Evolutionary conservation across 2,888 invertebrate genomes (phyloP).

Genomic region (Morinoia aosen): DNA sequence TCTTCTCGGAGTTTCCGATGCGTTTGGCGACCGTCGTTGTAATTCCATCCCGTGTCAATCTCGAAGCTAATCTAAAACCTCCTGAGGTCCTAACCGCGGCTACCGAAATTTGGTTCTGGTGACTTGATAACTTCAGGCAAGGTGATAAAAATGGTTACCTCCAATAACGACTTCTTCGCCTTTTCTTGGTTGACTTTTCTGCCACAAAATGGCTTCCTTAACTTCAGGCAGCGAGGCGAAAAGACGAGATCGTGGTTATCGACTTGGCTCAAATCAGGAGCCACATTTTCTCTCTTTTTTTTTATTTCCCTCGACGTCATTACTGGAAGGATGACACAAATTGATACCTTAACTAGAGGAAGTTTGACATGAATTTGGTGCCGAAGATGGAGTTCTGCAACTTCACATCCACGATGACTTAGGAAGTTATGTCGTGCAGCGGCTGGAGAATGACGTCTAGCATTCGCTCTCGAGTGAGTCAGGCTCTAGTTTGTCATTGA

Average conservation of each 20-base stretch:
- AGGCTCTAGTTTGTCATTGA: neutral
- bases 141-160: neutral
- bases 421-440: neutral
- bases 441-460: neutral
- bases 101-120: neutral
- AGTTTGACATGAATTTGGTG: neutral
- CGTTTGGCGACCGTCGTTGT: neutral
- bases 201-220: neutral
- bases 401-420: neutral
- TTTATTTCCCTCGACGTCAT: neutral
- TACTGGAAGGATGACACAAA: neutral
- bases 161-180: neutral
- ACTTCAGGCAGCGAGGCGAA: neutral
- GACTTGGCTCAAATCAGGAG: neutral
- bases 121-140: neutral
- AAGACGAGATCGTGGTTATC: neutral
- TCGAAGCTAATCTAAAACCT: conserved; percentile 11
- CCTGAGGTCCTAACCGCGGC: conserved; percentile 5
- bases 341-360: neutral
- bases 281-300: neutral
- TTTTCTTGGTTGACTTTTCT: neutral
- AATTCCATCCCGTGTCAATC: neutral
- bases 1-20: neutral
- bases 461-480: neutral
- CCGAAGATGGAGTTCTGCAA: too few relatives aligned